phyloP scores from a whole-genome alignment of 64 coral and sea anemone genomes.

The Stylophora pistillata region DNA sequence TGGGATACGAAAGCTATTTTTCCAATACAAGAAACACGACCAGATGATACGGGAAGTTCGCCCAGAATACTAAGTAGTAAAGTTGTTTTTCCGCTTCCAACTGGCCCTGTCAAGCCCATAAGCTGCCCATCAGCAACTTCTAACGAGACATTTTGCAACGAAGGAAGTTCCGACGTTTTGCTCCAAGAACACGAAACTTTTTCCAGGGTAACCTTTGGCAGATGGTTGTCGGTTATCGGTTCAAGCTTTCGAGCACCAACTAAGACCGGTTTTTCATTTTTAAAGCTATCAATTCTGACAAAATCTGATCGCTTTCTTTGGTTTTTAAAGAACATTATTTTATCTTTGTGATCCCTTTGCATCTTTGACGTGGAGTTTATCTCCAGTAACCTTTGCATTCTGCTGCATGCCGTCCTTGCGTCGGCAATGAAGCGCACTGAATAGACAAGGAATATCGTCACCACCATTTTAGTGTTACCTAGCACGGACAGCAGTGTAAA shows the following conservation, averaged over 20 bases:
- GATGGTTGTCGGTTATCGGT: neutral
- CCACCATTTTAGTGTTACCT: neutral
- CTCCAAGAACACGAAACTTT: constrained; percentile 21
- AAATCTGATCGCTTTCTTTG: neutral
- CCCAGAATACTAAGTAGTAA: constrained; percentile 55
- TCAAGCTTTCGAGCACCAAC: neutral
- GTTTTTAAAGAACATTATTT: neutral
- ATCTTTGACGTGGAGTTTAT: neutral
- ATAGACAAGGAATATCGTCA: neutral
- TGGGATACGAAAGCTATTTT: constrained; percentile 48
- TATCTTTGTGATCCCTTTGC: neutral
- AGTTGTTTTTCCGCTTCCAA: constrained; percentile 68
- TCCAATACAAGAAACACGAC: constrained; percentile 8
- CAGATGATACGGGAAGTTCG: constrained; percentile 40
- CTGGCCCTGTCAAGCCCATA: constrained; percentile 56
- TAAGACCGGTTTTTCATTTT: neutral
- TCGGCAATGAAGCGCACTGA: neutral
- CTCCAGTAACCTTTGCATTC: neutral
- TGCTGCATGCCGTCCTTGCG: neutral
- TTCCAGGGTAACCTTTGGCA: neutral
- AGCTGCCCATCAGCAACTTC: constrained; percentile 18
- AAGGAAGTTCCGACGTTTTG: neutral
- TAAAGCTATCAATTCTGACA: constrained; percentile 17
- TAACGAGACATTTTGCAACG: constrained; percentile 25
- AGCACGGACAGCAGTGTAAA: constrained; percentile 51